phyloP scores from a whole-genome alignment of 2,888 invertebrate genomes.

The Acanthopleura granulata region DNA sequence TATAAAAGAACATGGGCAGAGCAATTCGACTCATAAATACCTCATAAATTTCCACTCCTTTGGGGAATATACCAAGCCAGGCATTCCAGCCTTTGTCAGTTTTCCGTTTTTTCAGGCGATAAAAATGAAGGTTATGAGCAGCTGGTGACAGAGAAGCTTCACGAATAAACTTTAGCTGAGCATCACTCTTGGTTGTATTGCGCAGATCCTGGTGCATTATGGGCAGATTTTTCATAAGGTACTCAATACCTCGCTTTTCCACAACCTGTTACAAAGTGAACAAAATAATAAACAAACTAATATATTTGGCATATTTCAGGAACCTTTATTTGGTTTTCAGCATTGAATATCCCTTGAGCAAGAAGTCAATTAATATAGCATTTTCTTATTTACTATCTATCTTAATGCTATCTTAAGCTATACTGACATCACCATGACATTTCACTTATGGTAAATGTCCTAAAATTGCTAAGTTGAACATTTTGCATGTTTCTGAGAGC shows the following conservation, averaged over 20 bases:
- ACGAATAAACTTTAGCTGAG: constrained; percentile 88
- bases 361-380: no score
- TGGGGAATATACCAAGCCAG: constrained; percentile 91
- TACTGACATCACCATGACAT: no score
- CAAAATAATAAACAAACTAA: background rate
- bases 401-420: no score
- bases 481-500: no score
- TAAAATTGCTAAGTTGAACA: no score
- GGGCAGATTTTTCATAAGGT: constrained; percentile 75
- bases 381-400: no score
- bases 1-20: no score
- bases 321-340: no score
- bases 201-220: constrained; percentile 86
- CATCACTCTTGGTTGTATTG: constrained; percentile 83
- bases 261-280: constrained; percentile 70
- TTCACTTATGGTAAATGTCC: no score
- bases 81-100: constrained; percentile 77
- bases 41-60: constrained; percentile 89
- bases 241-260: constrained; percentile 72
- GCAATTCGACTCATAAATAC: no score
- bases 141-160: constrained; percentile 87
- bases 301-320: background rate
- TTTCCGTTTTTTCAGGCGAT: constrained; percentile 76
- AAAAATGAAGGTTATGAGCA: constrained; percentile 89
- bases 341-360: no score